These are phyloP conservation scores for Ferdinandea cuprea DNA, from an alignment of 2,888 invertebrate genomes.

Conservation along the genomic window DNA sequence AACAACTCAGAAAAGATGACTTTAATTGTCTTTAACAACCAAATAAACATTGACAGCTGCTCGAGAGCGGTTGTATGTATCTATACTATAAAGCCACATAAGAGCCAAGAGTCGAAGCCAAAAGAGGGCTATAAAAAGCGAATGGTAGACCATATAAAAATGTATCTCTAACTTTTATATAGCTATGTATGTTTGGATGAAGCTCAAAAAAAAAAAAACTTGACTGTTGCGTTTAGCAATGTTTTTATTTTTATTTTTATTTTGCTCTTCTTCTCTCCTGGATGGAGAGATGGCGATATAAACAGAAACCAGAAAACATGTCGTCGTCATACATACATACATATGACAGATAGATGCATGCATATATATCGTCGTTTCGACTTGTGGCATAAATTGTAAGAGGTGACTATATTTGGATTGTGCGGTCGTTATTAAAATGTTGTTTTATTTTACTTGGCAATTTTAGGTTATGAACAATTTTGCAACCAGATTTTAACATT, in stretches of 20 bases:
- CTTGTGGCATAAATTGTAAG: slow-evolving; percentile 15
- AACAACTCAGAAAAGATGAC: background rate
- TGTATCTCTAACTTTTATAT: no score
- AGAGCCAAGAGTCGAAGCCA: slow-evolving; percentile 28
- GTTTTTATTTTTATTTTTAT: slow-evolving; percentile 67
- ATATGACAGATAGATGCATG: background rate
- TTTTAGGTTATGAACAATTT: slow-evolving; percentile 32
- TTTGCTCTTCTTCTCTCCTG: slow-evolving; percentile 42
- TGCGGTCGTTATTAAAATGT: slow-evolving; percentile 30
- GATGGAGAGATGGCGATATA: slow-evolving; percentile 36
- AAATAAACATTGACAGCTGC: slow-evolving; percentile 65
- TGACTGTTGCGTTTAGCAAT: slow-evolving; percentile 68
- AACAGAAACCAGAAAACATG: slow-evolving; percentile 44
- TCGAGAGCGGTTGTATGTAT: background rate
- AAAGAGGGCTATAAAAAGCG: slow-evolving; percentile 50
- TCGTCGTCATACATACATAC: background rate
- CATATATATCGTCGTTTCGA: slow-evolving; percentile 28
- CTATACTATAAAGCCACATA: slow-evolving; percentile 31
- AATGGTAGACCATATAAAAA: slow-evolving; percentile 40
- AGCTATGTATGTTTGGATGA: slow-evolving; percentile 2
- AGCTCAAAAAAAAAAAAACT: slow-evolving; percentile 20
- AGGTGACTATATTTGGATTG: slow-evolving; percentile 55
- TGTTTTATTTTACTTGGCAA: slow-evolving; percentile 52
- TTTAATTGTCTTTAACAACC: slow-evolving; percentile 40
- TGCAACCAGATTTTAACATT: slow-evolving; percentile 11